phyloP scores from a whole-genome alignment of 2,113 vertebrate genomes.

The Cyanoliseus patagonus region DNA sequence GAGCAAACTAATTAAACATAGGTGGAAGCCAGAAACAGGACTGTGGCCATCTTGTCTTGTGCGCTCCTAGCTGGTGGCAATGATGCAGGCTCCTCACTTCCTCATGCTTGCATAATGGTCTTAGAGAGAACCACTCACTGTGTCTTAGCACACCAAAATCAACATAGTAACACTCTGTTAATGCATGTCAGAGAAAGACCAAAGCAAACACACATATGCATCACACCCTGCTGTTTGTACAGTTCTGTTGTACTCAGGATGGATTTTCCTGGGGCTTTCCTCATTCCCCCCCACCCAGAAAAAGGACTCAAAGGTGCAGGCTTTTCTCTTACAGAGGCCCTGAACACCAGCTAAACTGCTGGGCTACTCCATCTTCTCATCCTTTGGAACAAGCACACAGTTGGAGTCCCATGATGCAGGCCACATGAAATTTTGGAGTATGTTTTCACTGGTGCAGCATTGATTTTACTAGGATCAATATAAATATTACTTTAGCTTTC shows the following conservation, averaged over 20 bases:
- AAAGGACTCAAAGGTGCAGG: neutral
- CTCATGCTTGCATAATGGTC: neutral
- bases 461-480: slow-evolving; percentile 68
- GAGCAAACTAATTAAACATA: neutral
- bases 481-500: slow-evolving; percentile 76
- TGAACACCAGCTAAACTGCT: neutral
- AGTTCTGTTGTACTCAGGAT: rapidly evolving
- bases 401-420: neutral
- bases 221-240: neutral
- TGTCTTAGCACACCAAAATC: neutral
- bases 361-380: neutral
- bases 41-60: neutral
- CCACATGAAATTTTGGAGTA: slow-evolving; percentile 16
- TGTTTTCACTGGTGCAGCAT: slow-evolving; percentile 56
- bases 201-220: neutral
- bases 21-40: neutral
- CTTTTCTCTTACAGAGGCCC: neutral
- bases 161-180: neutral
- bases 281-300: neutral
- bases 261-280: neutral
- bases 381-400: neutral
- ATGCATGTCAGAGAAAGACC: neutral
- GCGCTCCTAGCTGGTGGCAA: neutral
- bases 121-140: neutral
- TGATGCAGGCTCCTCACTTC: neutral